Conservation (phyloP, 2,113 vertebrate genomes). For the Lampris incognitus region DNA sequence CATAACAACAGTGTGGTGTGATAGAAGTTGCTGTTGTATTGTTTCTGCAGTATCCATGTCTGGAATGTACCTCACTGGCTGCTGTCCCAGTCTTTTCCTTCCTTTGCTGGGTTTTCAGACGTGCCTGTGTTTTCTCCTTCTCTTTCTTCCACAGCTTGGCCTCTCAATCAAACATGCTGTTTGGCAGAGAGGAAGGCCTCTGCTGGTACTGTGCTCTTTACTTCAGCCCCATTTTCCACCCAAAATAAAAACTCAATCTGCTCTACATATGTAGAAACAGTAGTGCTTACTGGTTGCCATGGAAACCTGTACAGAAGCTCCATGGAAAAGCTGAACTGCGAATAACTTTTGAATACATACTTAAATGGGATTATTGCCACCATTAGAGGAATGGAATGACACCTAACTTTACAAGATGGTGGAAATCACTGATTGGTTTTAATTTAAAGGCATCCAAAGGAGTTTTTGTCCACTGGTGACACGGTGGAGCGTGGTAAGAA, state of each 20-base stretch:
- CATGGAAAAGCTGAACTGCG: too few species aligned
- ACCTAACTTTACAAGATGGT: too few species aligned
- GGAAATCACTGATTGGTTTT: too few species aligned
- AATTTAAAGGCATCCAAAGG: too few species aligned
- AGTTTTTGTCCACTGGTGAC: too few species aligned
- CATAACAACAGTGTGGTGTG: conserved; percentile 30
- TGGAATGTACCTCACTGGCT: conserved; percentile 32
- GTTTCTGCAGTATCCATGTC: conserved; percentile 25
- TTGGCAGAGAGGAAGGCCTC: conserved; percentile 83
- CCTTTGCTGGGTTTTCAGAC: conserved; percentile 58
- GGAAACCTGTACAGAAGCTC: not conserved
- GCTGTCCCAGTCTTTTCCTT: conserved; percentile 27
- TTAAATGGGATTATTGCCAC: too few species aligned
- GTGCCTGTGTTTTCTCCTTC: conserved; percentile 50
- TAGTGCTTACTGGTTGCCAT: not conserved
- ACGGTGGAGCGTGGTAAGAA: too few species aligned
- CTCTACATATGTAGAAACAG: conserved; percentile 12
- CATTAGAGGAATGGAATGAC: too few species aligned
- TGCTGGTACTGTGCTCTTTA: conserved; percentile 80
- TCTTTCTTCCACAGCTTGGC: conserved; percentile 79
- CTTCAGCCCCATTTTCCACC: conserved; percentile 38
- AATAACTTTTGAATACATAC: too few species aligned
- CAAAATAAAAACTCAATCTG: conserved; percentile 35
- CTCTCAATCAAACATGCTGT: conserved; percentile 83
- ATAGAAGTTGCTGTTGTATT: conserved; percentile 45